phyloP scores from a whole-genome alignment of 2,888 invertebrate genomes.

The Pammene fasciana region DNA sequence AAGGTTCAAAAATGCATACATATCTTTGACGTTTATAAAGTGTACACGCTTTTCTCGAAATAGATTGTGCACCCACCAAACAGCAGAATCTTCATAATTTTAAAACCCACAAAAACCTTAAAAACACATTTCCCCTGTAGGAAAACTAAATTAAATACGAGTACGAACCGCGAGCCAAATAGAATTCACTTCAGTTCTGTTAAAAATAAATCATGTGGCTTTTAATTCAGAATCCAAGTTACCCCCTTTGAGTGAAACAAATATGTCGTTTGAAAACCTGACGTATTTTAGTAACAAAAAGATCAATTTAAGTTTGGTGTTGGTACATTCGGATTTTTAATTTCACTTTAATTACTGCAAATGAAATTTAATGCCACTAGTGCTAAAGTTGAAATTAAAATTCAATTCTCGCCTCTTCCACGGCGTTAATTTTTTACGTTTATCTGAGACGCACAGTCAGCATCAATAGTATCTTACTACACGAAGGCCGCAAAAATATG shows the following conservation, averaged over 20 bases:
- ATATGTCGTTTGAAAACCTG: not conserved
- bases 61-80: not conserved
- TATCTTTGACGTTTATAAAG: too few species aligned
- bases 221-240: slow-evolving; percentile 66
- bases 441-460: too few species aligned
- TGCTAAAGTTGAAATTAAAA: slow-evolving; percentile 5
- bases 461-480: too few species aligned
- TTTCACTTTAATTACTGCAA: slow-evolving; percentile 3
- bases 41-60: not conserved
- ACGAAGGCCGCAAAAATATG: too few species aligned
- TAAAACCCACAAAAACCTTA: not conserved
- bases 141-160: slow-evolving; percentile 41
- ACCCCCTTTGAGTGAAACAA: slow-evolving; percentile 56
- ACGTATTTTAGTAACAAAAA: slow-evolving; percentile 8
- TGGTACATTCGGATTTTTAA: not conserved
- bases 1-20: too few species aligned
- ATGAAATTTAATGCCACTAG: not conserved
- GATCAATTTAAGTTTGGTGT: not conserved
- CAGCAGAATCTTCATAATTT: not conserved
- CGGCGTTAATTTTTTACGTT: not conserved
- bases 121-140: slow-evolving; percentile 19
- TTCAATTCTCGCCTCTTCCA: not conserved
- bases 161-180: slow-evolving; percentile 52
- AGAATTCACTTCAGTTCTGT: slow-evolving; percentile 59
- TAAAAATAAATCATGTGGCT: slow-evolving; percentile 72